Percentiles rank a stretch among this genome's conserved stretches.
Conservation (phyloP, 1,140 invertebrate species). For the Dendroctonus ponderosae region DNA sequence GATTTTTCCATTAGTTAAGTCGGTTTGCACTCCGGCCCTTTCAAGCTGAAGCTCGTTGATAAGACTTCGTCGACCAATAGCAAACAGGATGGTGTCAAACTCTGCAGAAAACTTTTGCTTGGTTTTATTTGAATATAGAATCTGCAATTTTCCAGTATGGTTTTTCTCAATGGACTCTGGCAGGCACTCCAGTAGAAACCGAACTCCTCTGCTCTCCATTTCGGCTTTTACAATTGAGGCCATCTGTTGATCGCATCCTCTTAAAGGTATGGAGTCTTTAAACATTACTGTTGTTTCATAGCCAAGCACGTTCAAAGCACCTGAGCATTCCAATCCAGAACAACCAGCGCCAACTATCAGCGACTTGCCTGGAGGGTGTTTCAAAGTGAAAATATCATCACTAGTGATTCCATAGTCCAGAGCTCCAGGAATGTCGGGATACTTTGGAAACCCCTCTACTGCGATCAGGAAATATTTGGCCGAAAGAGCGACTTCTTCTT, state of each 20-base stretch:
- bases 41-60: conserved; percentile 68
- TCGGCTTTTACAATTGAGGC: conserved; percentile 77
- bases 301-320: conserved; percentile 87
- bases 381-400: conserved; percentile 94
- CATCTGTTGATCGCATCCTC: conserved; percentile 98
- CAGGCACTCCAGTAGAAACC: conserved; percentile 73
- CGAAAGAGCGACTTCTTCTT: conserved; percentile 72
- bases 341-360: conserved; percentile 91
- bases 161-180: conserved; percentile 75
- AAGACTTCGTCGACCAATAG: conserved; percentile 74
- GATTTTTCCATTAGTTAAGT: conserved; percentile 64
- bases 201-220: conserved; percentile 81
- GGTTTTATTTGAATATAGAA: conserved; percentile 61
- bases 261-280: conserved; percentile 84
- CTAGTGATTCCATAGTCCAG: conserved; percentile 89
- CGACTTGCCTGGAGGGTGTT: conserved; percentile 88
- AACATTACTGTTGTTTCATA: conserved; percentile 89
- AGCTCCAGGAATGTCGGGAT: conserved; percentile 85
- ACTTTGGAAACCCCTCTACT: conserved; percentile 85
- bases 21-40: conserved; percentile 64
- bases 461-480: conserved; percentile 86
- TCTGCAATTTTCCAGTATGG: conserved; percentile 65
- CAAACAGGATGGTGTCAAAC: conserved; percentile 83
- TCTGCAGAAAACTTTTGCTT: conserved; percentile 55
- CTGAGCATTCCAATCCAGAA: conserved; percentile 94